Evolutionary conservation across 2,113 vertebrate species (phyloP).

Genomic region (Eurystomus gularis): DNA sequence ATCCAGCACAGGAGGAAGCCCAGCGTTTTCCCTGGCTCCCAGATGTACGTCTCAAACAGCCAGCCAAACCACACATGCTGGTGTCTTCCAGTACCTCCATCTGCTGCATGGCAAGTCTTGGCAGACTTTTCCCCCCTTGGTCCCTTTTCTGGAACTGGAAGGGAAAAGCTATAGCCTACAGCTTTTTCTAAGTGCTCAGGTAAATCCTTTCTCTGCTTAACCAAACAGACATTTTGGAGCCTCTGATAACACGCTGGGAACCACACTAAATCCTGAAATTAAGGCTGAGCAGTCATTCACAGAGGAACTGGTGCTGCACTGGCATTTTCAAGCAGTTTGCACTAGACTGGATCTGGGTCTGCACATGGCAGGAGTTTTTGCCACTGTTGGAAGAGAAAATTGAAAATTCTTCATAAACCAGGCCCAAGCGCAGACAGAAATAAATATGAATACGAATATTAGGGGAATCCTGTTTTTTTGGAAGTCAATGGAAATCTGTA

Average conservation of each 20-base stretch:
- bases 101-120: neutral
- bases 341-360: neutral
- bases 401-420: neutral
- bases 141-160: neutral
- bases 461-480: neutral
- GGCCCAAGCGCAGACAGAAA: neutral
- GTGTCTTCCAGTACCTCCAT: neutral
- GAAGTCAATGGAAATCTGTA: neutral
- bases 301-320: neutral
- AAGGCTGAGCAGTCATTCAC: neutral
- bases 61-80: neutral
- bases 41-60: neutral
- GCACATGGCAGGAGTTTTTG: neutral
- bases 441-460: neutral
- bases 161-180: neutral
- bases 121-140: neutral
- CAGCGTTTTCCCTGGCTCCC: neutral
- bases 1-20: neutral
- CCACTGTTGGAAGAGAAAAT: neutral
- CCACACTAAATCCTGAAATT: neutral
- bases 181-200: neutral
- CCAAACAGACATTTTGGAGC: neutral
- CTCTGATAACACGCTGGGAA: neutral
- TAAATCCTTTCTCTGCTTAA: neutral
- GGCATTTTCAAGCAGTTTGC: neutral